Evolutionary conservation across 1,140 invertebrate genomes (phyloP), one percentile per base, ranked within the genome.

Genomic region (Drosophila kepulauana): DNA sequence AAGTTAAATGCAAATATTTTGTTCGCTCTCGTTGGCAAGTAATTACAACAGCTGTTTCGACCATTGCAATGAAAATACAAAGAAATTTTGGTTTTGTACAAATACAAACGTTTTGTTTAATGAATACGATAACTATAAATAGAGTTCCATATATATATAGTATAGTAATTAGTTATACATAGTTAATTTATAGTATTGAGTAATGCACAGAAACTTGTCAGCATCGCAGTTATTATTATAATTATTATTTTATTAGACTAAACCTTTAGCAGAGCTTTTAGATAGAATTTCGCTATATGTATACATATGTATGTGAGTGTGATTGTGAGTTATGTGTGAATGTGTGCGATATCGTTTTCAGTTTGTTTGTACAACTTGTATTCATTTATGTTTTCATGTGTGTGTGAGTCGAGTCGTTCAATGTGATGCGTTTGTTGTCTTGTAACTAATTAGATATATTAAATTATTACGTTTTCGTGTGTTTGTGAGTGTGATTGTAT

Each of bases 131-230:
- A 81, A 79, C 45, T 79, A 70, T 70, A 73, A 82, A 77, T 69
- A 78, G 51, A 78, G 63, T 62, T 78, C 3, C 65, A 81, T 78
- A 80, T 71, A 80, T 71, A 67, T 56, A 61, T 41, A 51, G 68
- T 56, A 61, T 41, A 51, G 65, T 82, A 79, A 54, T 64, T 71
- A 62, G 56, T 58, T 88, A 74, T 69, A 75, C 51, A 74, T 76
- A 76, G 62, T 61, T 71, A 48, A 61, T 75, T 77, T 68, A 78
- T 88, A 88, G 77, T 71, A 71, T 87, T 88, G 82, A 87, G 85
- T 87, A 82, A 87, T 87, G 82, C 82, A 82, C 82, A 85, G 68
- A 78, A 75, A 84, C 78, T 56, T 70, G 65, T 88, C 73, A 88
- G 84, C 84, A 87, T 84, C 88, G 62, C 52, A 56, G 52, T 56